Base-by-base conservation (phyloP, 1,140 invertebrate genomes). In the Plutomurus gul region DNA sequence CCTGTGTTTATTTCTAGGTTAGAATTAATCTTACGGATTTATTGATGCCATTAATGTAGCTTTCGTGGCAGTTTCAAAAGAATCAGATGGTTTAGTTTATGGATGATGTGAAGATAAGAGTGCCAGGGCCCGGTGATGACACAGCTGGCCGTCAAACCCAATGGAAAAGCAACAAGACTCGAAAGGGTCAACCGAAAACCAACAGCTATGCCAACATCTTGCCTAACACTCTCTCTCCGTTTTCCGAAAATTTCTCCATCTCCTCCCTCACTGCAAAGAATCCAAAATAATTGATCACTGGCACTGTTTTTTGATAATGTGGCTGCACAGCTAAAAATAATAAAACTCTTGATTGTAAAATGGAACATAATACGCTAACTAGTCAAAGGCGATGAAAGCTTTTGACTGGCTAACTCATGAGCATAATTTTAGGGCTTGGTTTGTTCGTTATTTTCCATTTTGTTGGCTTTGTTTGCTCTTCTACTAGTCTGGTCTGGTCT, bases 201-300 rank as follows among this genome's bases (percentile, higher is more conserved):
- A 22, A 27, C 81, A 79, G 81, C 81, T 82, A 82, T 82, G 81
- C 81, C 81, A 82, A 80, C 81, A 82, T 82, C 81, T 82, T 82
- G 81, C 81, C 81, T 80, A 27, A 27, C 70, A 71, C 78, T 80
- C 30, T 65, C 33, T 27, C 56, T 37, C 22, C 76, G 4, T 65
- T 65, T 18, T 49, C 46, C 46, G 2, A 25, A 56, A 8, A n/a
- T n/a, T 6, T n/a, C 3, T 1, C 11, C 1, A 51, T 6, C 6
- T 22, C 18, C 13, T 22, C 18, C 25, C 11, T 7, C 3, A 11
- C 47, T 51, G 16, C 25, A 7, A 11, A 8, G 3, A 22, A 22
- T 51, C 47, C 47, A 51, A n/a, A 49, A 1, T 25, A 49, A 1
- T 49, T 47, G 2, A 16, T 13, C 10, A 8, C 11, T 1, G 18